These are phyloP conservation scores for Netelia melanura DNA, from an alignment of 2,888 invertebrate species.

Conservation along the genomic window DNA sequence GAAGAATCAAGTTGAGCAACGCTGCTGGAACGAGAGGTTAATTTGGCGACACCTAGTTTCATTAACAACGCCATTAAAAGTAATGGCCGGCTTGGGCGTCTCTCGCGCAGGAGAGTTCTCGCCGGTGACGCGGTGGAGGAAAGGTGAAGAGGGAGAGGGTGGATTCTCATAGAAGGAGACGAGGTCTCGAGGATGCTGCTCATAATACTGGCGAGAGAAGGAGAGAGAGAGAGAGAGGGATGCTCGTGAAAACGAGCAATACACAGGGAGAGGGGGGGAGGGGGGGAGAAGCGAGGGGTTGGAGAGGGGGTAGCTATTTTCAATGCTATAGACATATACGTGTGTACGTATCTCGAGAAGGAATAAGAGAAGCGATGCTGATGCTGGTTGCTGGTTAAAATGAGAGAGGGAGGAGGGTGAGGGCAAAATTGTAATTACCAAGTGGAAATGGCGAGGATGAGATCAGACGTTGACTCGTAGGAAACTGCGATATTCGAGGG, in stretches of 20 bases:
- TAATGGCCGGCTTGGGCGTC: conserved; percentile 79
- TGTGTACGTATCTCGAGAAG: not conserved
- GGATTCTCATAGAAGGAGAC: conserved; percentile 63
- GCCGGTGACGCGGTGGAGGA: conserved; percentile 72
- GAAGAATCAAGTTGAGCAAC: conserved; percentile 78
- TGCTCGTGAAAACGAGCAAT: too few species aligned
- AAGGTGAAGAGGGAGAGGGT: too few species aligned
- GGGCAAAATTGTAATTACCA: conserved; percentile 81
- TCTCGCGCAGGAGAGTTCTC: conserved; percentile 51
- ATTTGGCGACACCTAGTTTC: conserved; percentile 84
- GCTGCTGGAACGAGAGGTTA: conserved; percentile 83
- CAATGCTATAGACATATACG: not conserved
- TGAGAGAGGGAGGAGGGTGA: conserved; percentile 33
- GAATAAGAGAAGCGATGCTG: conserved; percentile 19
- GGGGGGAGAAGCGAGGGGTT: not conserved
- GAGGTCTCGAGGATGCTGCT: conserved; percentile 67
- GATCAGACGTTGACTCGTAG: conserved; percentile 43
- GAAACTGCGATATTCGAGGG: conserved; percentile 8
- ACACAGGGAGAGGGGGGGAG: not conserved
- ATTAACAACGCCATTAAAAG: conserved; percentile 84
- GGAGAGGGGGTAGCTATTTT: conserved; percentile 17
- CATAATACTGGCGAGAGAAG: conserved; percentile 17
- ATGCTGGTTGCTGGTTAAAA: conserved; percentile 30
- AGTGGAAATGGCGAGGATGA: conserved; percentile 75
- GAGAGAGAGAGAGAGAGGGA: conserved; percentile 27